A percentile compares a stretch with the other conserved stretches of the same genome.
Conservation (phyloP, 2,113 vertebrate species). For the Empidonax traillii region DNA sequence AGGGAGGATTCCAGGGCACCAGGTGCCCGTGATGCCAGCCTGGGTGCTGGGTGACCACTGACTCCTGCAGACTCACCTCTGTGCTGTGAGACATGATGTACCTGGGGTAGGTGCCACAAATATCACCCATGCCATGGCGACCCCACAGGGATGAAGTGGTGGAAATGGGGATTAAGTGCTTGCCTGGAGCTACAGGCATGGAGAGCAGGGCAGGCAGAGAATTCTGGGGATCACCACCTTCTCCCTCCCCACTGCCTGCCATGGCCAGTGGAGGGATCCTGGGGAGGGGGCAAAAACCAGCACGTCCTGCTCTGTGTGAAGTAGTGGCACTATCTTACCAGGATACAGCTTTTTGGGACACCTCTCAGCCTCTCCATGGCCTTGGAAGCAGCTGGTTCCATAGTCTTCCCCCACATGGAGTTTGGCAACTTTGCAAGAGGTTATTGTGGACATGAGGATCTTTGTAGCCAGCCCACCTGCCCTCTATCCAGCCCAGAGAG, state of each 20-base stretch:
- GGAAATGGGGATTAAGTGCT: background rate
- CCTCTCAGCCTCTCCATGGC: background rate
- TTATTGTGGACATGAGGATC: background rate
- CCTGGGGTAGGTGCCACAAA: rapidly evolving
- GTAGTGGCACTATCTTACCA: background rate
- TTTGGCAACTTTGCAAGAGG: background rate
- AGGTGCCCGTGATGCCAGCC: rapidly evolving
- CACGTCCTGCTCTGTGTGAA: background rate
- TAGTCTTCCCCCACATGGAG: background rate
- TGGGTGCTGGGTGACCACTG: background rate
- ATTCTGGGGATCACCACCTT: rapidly evolving
- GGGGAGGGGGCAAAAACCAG: background rate
- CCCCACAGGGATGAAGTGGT: rapidly evolving
- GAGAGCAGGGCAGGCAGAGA: background rate
- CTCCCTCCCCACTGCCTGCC: background rate
- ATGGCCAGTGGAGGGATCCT: background rate
- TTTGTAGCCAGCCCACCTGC: background rate
- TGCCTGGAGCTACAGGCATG: background rate
- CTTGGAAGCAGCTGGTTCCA: background rate
- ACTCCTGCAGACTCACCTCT: background rate
- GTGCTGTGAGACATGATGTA: rapidly evolving
- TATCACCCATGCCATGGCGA: background rate
- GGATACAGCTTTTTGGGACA: background rate
- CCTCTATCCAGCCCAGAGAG: background rate
- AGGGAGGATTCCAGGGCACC: background rate